These are phyloP conservation scores for Parazoanthus atlanticus DNA, from an alignment of 92 coral and sea anemone species.

Conservation along the genomic window DNA sequence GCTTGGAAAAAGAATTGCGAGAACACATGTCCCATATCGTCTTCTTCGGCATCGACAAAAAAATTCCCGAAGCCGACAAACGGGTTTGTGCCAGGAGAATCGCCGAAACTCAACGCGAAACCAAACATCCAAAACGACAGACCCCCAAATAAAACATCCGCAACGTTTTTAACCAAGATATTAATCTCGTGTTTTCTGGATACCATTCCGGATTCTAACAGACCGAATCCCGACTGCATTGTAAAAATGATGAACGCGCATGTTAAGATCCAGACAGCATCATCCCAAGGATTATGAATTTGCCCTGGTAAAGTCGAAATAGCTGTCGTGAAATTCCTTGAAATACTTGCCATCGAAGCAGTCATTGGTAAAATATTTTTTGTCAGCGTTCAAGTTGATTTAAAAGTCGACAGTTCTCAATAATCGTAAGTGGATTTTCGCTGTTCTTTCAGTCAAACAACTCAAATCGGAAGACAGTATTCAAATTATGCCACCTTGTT, in stretches of 20 bases:
- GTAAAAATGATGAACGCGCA: constrained; percentile 72
- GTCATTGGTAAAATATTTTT: constrained; percentile 9
- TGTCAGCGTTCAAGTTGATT: constrained; percentile 1
- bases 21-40: constrained; percentile 61
- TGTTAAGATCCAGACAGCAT: constrained; percentile 69
- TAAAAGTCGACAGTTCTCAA: background rate
- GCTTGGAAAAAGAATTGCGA: constrained; percentile 72
- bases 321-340: background rate
- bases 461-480: background rate
- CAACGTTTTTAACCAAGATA: constrained; percentile 65
- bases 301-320: background rate
- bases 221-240: constrained; percentile 71
- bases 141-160: constrained; percentile 71
- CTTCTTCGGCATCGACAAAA: constrained; percentile 65
- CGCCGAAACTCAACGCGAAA: constrained; percentile 62
- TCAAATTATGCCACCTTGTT: background rate
- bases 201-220: constrained; percentile 71
- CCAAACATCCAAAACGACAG: constrained; percentile 77
- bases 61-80: constrained; percentile 64
- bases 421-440: background rate
- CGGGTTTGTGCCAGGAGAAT: constrained; percentile 55
- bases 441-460: background rate
- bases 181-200: constrained; percentile 73
- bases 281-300: constrained; percentile 70
- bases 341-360: constrained; percentile 15